Conservation (phyloP, 2,113 vertebrate species). For the Oryzias javanicus region DNA sequence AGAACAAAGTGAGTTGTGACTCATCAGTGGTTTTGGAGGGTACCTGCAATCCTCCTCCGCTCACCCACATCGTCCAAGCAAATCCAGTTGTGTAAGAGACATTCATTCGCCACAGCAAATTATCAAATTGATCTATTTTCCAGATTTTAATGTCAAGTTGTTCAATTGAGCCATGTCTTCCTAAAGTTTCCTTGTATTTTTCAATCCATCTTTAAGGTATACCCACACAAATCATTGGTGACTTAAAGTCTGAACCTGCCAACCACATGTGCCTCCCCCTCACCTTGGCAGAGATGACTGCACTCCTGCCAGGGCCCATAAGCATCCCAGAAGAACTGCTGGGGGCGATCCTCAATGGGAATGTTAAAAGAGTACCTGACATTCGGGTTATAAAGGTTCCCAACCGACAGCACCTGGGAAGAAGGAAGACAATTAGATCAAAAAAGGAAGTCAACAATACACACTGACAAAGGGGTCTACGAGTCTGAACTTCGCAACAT, state of each 20-base stretch:
- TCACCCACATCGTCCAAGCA: conserved; percentile 24
- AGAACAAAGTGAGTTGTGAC: conserved; percentile 32
- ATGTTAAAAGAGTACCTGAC: conserved; percentile 96
- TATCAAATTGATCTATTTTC: conserved; percentile 18
- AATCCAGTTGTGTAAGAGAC: conserved; percentile 10
- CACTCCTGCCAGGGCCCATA: conserved; percentile 96
- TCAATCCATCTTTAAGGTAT: conserved; percentile 16
- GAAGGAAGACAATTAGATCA: conserved; percentile 8
- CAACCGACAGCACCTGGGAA: conserved; percentile 91
- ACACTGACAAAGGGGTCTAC: background rate
- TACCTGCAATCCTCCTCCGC: conserved; percentile 51
- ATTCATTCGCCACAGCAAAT: conserved; percentile 1
- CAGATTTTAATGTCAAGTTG: conserved; percentile 32
- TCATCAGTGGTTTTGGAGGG: conserved; percentile 49
- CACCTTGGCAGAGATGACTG: conserved; percentile 95
- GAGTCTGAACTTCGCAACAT: too few relatives aligned
- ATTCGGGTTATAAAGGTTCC: conserved; percentile 92
- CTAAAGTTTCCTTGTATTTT: conserved; percentile 20
- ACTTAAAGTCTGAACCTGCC: conserved; percentile 34
- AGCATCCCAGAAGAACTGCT: conserved; percentile 93
- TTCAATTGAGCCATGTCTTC: conserved; percentile 27
- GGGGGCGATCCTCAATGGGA: conserved; percentile 92
- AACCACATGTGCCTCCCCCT: conserved; percentile 61
- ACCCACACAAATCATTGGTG: conserved; percentile 41
- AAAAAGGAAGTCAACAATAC: background rate